Conservation (phyloP, 2,797 vertebrate genomes). For the Octomys mimax region DNA sequence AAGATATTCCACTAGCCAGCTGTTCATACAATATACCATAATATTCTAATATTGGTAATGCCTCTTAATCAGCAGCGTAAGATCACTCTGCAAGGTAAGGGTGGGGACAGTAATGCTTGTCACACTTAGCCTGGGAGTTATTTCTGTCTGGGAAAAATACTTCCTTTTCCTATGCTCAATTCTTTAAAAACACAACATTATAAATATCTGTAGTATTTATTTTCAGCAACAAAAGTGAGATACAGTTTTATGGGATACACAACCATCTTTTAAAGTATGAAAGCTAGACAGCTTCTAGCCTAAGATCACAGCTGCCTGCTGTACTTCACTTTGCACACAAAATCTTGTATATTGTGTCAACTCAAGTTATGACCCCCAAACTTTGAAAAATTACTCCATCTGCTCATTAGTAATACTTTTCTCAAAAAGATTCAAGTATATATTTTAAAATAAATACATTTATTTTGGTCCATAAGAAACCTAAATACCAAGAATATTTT, state of each 20-base stretch:
- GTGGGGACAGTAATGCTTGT: neutral
- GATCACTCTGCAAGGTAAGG: neutral
- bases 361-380: slow-evolving; percentile 45
- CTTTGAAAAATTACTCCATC: slow-evolving; percentile 46
- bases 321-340: slow-evolving; percentile 47
- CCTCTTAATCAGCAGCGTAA: slow-evolving; percentile 41
- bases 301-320: neutral
- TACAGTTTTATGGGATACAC: neutral
- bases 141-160: neutral
- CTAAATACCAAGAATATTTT: slow-evolving; percentile 49
- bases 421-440: slow-evolving; percentile 36
- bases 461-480: neutral
- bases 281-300: neutral
- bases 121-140: slow-evolving; percentile 16
- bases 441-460: slow-evolving; percentile 47
- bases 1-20: neutral
- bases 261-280: slow-evolving; percentile 41
- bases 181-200: slow-evolving; percentile 11
- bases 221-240: slow-evolving; percentile 50
- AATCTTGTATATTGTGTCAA: slow-evolving; percentile 12
- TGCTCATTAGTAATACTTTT: slow-evolving; percentile 20
- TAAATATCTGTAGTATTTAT: slow-evolving; percentile 13
- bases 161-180: slow-evolving; percentile 43
- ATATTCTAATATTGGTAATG: neutral
- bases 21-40: neutral